Percentiles rank a stretch among this genome's conserved stretches.
phyloP scores from a whole-genome alignment of 1,140 invertebrate species.

The Micrasema longulum region DNA sequence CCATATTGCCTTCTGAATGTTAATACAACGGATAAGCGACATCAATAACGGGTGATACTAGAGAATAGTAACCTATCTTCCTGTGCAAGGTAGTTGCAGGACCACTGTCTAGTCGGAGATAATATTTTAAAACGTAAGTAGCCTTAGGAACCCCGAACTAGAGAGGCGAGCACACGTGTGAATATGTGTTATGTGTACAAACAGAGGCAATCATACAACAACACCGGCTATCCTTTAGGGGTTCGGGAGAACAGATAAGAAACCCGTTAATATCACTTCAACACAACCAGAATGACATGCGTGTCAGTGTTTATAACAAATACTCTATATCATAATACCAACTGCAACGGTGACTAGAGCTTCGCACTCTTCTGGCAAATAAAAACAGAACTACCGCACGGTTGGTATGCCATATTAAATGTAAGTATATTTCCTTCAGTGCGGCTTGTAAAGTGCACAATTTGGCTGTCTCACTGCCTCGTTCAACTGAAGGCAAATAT shows the following conservation, averaged over 20 bases:
- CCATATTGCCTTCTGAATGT: background rate
- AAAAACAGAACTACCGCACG: no score
- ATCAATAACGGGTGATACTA: background rate
- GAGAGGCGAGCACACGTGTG: background rate
- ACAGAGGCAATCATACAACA: background rate
- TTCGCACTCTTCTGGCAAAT: no score
- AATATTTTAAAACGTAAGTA: background rate
- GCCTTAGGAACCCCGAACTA: background rate
- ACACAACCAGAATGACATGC: constrained; percentile 39
- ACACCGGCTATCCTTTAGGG: background rate
- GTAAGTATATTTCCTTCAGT: no score
- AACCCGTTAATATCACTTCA: constrained; percentile 24
- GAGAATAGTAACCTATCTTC: no score
- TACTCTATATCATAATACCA: constrained; percentile 38
- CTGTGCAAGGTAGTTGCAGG: no score
- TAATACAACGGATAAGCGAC: background rate
- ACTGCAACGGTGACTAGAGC: background rate
- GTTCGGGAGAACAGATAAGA: constrained; percentile 9
- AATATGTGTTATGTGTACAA: background rate
- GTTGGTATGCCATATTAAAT: no score
- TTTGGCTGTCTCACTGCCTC: no score
- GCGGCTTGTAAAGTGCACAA: no score
- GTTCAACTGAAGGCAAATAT: no score
- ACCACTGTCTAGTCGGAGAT: background rate
- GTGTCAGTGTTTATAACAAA: constrained; percentile 45